A percentile compares a stretch with the other conserved stretches of the same genome.
Conservation (phyloP, 2,888 invertebrate genomes). For the Leptopilina myrica region DNA sequence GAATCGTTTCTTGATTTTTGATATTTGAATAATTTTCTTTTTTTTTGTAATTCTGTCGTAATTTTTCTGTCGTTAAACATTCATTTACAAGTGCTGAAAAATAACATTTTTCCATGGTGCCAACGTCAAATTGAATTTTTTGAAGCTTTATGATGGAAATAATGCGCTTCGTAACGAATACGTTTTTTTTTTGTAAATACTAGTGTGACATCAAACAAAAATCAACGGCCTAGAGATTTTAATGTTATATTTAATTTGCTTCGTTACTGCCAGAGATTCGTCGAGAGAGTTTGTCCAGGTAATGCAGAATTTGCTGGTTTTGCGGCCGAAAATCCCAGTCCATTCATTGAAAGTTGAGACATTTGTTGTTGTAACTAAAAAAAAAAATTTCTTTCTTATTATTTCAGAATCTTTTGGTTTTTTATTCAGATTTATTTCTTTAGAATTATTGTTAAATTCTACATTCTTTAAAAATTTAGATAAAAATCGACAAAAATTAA, state of each 20-base stretch:
- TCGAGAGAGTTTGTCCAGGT: conserved; percentile 73
- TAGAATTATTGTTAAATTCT: neutral
- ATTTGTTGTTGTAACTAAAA: conserved; percentile 78
- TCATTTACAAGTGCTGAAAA: conserved; percentile 4
- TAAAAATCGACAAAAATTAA: too few species aligned
- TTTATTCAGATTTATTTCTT: conserved; percentile 17
- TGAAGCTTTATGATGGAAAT: conserved; percentile 29
- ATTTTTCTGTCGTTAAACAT: too few species aligned
- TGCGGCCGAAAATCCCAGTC: conserved; percentile 65
- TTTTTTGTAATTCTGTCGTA: too few species aligned
- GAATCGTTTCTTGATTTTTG: conserved; percentile 6
- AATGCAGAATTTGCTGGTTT: conserved; percentile 63
- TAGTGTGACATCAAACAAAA: conserved; percentile 63
- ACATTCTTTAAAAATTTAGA: too few species aligned
- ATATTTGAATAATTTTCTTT: too few species aligned
- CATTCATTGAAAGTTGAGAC: conserved; percentile 76
- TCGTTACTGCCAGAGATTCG: conserved; percentile 75
- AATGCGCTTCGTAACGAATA: conserved; percentile 26
- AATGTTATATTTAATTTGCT: conserved; percentile 53
- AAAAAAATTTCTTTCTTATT: neutral
- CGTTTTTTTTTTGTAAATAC: conserved; percentile 27
- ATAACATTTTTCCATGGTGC: neutral
- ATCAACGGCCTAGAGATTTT: conserved; percentile 64
- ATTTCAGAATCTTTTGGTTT: conserved; percentile 22
- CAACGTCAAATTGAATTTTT: neutral